Percentiles rank a stretch among this genome's conserved stretches.
Evolutionary conservation across 1,140 invertebrate species (phyloP).

Genomic region (Latrodectus geometricus): DNA sequence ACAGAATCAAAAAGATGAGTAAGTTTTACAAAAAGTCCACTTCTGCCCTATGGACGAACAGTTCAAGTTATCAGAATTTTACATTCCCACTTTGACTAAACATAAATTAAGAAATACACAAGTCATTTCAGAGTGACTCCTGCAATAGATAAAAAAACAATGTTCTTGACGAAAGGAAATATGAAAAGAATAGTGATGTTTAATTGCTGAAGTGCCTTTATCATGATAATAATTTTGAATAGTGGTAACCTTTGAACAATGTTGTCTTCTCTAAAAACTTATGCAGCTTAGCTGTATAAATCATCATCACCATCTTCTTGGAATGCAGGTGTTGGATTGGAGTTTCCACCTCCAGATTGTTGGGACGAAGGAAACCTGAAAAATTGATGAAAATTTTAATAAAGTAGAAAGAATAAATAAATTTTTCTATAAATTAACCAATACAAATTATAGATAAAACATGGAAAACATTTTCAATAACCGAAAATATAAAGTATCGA

Average conservation of each 20-base stretch:
- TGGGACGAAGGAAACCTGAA: constrained; percentile 35
- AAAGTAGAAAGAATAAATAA: neutral
- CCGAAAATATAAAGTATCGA: neutral
- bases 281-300: constrained; percentile 46
- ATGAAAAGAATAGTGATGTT: neutral
- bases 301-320: constrained; percentile 52
- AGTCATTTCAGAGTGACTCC: neutral
- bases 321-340: neutral
- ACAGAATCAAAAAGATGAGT: neutral
- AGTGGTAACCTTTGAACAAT: neutral
- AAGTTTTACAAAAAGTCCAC: neutral
- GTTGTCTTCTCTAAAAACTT: neutral
- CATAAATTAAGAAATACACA: neutral
- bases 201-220: neutral
- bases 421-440: neutral
- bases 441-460: neutral
- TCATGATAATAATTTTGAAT: neutral
- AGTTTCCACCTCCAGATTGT: constrained; percentile 11
- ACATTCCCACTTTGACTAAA: neutral
- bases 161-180: neutral
- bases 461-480: neutral
- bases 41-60: neutral
- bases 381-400: constrained; percentile 36
- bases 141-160: neutral
- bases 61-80: neutral